Evolutionary conservation across 2,113 vertebrate species (phyloP).

Genomic region (Percina caprodes): DNA sequence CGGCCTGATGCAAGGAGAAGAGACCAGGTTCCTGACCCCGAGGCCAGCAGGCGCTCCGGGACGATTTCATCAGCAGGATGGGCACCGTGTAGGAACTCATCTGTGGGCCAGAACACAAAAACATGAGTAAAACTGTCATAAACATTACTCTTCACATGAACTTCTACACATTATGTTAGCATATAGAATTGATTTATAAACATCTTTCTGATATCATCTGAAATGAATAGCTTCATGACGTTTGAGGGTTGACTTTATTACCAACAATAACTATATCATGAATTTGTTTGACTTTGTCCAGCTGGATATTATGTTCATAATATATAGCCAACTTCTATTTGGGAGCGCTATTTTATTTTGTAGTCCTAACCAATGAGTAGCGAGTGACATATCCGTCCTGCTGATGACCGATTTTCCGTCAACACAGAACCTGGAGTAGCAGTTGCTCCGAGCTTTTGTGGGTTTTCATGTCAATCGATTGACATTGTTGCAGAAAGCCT

Average conservation of each 20-base stretch:
- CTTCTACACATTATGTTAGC: background rate
- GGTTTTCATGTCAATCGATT: too few species aligned
- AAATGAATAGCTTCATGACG: background rate
- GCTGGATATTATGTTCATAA: background rate
- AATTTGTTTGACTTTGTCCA: background rate
- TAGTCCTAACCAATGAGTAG: too few species aligned
- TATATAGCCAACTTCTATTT: background rate
- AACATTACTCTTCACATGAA: background rate
- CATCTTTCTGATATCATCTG: background rate
- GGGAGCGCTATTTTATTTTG: too few species aligned
- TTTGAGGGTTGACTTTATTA: background rate
- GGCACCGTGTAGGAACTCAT: slow-evolving; percentile 88
- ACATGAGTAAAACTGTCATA: background rate
- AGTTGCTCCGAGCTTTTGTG: too few species aligned
- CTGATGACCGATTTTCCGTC: too few species aligned
- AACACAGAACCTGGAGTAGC: too few species aligned
- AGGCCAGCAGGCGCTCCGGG: slow-evolving; percentile 92
- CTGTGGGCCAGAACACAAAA: slow-evolving; percentile 42
- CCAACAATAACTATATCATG: background rate
- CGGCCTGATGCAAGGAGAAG: slow-evolving; percentile 94
- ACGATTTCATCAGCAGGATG: slow-evolving; percentile 93
- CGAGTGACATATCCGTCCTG: too few species aligned
- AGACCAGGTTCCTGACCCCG: slow-evolving; percentile 89
- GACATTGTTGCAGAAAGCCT: background rate
- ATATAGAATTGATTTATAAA: background rate